These are phyloP conservation scores for Ethmia dodecea DNA, from an alignment of 2,888 invertebrate genomes.

Conservation along the genomic window DNA sequence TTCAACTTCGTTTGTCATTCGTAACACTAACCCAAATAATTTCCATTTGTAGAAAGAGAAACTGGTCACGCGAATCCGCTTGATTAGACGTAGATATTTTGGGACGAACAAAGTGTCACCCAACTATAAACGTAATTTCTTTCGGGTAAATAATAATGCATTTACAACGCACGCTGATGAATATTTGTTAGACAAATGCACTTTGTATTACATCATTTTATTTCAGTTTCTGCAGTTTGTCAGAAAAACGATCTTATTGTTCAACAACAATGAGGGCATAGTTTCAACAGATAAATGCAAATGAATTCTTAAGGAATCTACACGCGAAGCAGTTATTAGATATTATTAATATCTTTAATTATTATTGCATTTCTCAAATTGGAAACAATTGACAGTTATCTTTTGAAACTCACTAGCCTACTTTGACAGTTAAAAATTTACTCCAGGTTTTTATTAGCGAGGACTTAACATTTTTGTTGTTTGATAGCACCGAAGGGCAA, in stretches of 20 bases:
- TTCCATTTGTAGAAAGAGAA: conserved; percentile 63
- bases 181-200: conserved; percentile 22
- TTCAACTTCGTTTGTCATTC: conserved; percentile 1
- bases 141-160: conserved; percentile 59
- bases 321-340: too few relatives aligned
- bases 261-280: too few relatives aligned
- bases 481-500: conserved; percentile 71
- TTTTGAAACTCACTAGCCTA: too few relatives aligned
- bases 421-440: too few relatives aligned
- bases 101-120: conserved; percentile 71
- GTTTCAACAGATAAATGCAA: too few relatives aligned
- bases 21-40: conserved; percentile 15
- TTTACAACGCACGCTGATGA: conserved; percentile 37
- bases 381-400: too few relatives aligned
- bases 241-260: too few relatives aligned
- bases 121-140: conserved; percentile 37
- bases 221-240: background rate
- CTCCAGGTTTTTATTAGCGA: too few relatives aligned
- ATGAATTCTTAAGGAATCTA: too few relatives aligned
- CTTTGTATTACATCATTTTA: background rate
- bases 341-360: too few relatives aligned
- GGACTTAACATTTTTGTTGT: conserved; percentile 32
- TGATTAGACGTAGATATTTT: conserved; percentile 73
- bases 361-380: too few relatives aligned
- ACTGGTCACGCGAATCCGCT: conserved; percentile 67